Evolutionary conservation across 2,797 vertebrate genomes (phyloP).

Genomic region (Anguilla megastoma): DNA sequence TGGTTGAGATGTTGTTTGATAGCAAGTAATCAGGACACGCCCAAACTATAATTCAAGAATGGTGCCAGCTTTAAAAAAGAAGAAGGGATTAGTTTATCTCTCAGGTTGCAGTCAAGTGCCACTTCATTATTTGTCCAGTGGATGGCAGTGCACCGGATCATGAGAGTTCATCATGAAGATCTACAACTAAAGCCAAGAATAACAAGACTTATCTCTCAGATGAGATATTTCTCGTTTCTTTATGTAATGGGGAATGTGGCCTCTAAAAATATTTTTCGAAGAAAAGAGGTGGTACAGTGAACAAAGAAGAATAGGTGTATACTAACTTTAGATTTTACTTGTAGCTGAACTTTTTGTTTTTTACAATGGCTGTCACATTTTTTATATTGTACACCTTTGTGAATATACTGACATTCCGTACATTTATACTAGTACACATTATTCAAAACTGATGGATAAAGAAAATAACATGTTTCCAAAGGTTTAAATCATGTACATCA

Average conservation of each 20-base stretch:
- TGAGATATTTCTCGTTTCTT: not conserved
- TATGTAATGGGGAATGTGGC: not conserved
- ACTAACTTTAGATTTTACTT: not conserved
- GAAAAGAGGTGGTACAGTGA: not conserved
- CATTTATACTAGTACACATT: not conserved
- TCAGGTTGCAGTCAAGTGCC: slow-evolving; percentile 50
- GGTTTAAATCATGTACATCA: not conserved
- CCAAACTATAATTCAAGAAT: slow-evolving; percentile 63
- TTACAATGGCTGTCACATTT: not conserved
- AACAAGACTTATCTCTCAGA: not conserved
- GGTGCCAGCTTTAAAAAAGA: slow-evolving; percentile 48
- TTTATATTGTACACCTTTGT: not conserved
- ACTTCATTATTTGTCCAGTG: not conserved
- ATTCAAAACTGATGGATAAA: not conserved
- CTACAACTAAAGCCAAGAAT: not conserved
- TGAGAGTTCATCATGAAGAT: not conserved
- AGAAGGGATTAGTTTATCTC: slow-evolving; percentile 64
- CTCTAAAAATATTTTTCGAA: not conserved
- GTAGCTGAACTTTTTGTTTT: not conserved
- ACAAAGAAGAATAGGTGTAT: not conserved
- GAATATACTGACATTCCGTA: not conserved
- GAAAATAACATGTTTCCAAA: not conserved
- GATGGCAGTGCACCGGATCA: slow-evolving; percentile 32
- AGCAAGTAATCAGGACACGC: slow-evolving; percentile 66
- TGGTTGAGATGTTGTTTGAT: slow-evolving; percentile 55